Base-by-base conservation (phyloP, 2,888 invertebrate genomes). In the Chloroclystis v-ata region DNA sequence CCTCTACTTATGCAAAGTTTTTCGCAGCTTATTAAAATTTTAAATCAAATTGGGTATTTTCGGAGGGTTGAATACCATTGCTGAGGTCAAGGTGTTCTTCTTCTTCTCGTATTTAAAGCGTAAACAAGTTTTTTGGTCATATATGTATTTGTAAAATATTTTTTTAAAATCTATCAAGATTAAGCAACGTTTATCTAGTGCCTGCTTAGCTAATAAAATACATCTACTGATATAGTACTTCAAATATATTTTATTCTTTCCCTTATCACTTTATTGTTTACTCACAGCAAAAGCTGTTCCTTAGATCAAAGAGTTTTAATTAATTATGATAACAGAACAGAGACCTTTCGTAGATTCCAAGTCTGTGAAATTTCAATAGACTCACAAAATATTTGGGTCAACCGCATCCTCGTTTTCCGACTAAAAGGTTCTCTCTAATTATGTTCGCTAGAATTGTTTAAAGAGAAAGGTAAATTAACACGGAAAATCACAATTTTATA, bases 1-100 rank as follows among this genome's bases (percentile, higher is more conserved):
- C 40, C 49, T 37, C 40, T 37, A 14, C 37, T 47, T 46, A 24
- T 28, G 30, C 28, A 33, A 29, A 38, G 20, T 16, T 38, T 50
- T 38, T 42, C 28, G 28, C 24, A 41, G 49, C 37, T 44, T 32
- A 49, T 49, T 44, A 49, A 49, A 49, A 43, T 41, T 29, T 30
- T 20, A 37, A 12, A 42, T 16, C 10, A 1, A 10, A 4, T 2
- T 20, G 24, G 16, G 1, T n/a, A 14, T 14, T 16, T 33, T 4
- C 5, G 10, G 10, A 10, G 26, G 8, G 3, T 26, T 26, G n/a
- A n/a, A n/a, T n/a, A n/a, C n/a, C n/a, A n/a, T n/a, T n/a, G n/a
- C n/a, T n/a, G n/a, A n/a, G n/a, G n/a, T n/a, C n/a, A n/a, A n/a
- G n/a, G n/a, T n/a, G n/a, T n/a, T n/a, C n/a, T n/a, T n/a, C n/a